phyloP scores from a whole-genome alignment of 2,113 vertebrate species.

The Menidia beryllina region DNA sequence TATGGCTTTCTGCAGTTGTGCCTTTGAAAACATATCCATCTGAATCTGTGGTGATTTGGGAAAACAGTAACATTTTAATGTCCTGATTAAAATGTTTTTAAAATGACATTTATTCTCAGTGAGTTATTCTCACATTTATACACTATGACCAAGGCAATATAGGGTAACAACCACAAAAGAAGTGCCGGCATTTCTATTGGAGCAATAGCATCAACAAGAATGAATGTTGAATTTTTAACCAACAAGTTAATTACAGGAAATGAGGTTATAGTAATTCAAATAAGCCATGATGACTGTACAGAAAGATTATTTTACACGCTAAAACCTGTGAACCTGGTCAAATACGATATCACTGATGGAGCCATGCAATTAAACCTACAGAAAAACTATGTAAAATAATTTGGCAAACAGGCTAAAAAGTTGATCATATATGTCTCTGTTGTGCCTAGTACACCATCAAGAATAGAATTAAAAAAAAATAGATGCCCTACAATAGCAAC shows the following conservation, averaged over 20 bases:
- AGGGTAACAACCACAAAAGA: not conserved
- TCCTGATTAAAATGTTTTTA: too few relatives aligned
- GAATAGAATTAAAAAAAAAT: too few relatives aligned
- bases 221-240: constrained; percentile 26
- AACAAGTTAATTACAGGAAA: constrained; percentile 39
- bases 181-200: not conserved
- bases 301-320: not conserved
- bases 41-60: constrained; percentile 44
- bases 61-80: too few relatives aligned
- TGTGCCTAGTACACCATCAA: too few relatives aligned
- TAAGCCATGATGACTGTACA: constrained; percentile 6
- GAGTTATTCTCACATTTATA: too few relatives aligned
- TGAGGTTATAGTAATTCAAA: constrained; percentile 23
- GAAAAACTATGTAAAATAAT: too few relatives aligned
- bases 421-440: too few relatives aligned
- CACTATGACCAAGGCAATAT: too few relatives aligned
- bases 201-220: constrained; percentile 6
- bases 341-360: too few relatives aligned
- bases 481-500: too few relatives aligned
- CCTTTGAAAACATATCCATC: constrained; percentile 53
- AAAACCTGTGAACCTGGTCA: not conserved
- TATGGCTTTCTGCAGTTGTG: constrained; percentile 44
- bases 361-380: too few relatives aligned
- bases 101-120: not conserved
- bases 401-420: too few relatives aligned